These are phyloP conservation scores for Gallinago jamesoni DNA, from an alignment of 2,113 vertebrate species.

Conservation along the genomic window DNA sequence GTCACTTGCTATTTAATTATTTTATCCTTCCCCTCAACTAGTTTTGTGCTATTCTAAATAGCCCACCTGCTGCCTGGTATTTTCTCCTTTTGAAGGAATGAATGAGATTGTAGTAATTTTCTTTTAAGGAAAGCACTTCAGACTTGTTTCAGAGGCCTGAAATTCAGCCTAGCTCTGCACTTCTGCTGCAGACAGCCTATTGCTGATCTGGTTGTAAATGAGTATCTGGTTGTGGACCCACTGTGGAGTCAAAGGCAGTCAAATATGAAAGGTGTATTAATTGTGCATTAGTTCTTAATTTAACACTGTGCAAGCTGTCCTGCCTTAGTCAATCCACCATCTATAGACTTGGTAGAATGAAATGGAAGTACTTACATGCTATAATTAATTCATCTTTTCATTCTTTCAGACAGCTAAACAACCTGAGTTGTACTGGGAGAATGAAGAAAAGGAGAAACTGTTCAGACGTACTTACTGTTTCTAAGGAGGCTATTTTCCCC, in stretches of 20 bases:
- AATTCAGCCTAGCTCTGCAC: neutral
- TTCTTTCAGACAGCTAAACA: neutral
- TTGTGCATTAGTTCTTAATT: neutral
- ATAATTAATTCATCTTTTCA: neutral
- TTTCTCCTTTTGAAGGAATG: neutral
- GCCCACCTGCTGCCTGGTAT: neutral
- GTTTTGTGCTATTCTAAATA: neutral
- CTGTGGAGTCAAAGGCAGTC: neutral
- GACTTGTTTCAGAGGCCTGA: neutral
- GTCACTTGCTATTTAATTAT: neutral
- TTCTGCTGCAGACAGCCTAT: neutral
- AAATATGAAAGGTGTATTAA: neutral
- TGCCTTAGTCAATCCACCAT: neutral
- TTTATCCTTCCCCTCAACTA: neutral
- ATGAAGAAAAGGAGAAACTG: neutral
- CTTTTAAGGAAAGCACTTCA: neutral
- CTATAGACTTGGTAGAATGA: neutral
- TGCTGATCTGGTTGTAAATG: neutral
- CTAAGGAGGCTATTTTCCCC: neutral
- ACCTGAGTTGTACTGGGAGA: neutral
- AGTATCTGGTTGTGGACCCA: neutral
- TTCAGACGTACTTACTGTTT: neutral
- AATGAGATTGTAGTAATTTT: neutral
- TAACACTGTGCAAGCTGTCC: neutral
- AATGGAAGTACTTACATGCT: neutral